A percentile compares a stretch with the other conserved stretches of the same genome.
These are phyloP conservation scores for Anthophora plumipes DNA, from an alignment of 2,888 invertebrate species.

Conservation along the genomic window DNA sequence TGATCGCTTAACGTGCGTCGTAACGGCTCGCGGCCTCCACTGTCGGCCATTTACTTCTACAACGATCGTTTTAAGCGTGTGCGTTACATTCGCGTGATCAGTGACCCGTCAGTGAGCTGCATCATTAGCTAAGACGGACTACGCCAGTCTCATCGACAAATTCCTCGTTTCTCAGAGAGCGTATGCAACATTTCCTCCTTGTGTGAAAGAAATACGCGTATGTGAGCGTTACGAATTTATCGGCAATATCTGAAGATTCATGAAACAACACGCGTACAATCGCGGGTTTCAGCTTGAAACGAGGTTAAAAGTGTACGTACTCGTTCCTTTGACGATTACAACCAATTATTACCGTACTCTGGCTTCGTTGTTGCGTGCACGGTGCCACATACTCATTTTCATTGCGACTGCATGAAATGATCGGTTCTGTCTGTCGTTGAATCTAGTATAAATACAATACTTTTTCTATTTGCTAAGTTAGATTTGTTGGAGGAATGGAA, in stretches of 20 bases:
- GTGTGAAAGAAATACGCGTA: too few species aligned
- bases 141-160: not conserved
- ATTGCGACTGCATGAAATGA: not conserved
- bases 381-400: constrained; percentile 8
- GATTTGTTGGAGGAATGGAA: not conserved
- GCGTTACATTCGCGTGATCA: constrained; percentile 1
- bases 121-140: constrained; percentile 8
- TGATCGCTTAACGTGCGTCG: constrained; percentile 47
- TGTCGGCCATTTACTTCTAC: not conserved
- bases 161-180: not conserved
- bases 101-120: constrained; percentile 1
- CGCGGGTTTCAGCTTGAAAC: not conserved
- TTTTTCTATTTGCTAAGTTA: not conserved
- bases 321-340: not conserved
- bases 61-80: constrained; percentile 1
- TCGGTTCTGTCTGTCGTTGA: not conserved
- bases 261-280: not conserved
- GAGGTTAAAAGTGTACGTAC: not conserved
- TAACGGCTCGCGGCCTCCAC: constrained; percentile 28
- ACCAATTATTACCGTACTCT: constrained; percentile 7
- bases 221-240: too few species aligned
- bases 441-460: not conserved
- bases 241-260: not conserved
- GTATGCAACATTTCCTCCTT: too few species aligned
- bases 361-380: not conserved